Conservation (phyloP, 2,113 vertebrate genomes). For the Halichoerus grypus region DNA sequence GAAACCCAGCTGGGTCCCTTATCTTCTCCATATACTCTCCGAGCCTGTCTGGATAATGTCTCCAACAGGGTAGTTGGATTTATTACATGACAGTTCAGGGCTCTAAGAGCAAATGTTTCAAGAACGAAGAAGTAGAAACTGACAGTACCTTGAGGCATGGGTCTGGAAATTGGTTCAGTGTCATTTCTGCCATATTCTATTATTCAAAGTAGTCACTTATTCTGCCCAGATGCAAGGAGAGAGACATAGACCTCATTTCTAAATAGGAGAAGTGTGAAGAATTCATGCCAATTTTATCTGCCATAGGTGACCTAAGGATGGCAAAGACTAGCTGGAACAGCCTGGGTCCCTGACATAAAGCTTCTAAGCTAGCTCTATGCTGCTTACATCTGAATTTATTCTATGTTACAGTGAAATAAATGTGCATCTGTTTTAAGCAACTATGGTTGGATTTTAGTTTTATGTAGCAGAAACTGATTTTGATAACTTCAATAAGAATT, state of each 20-base stretch:
- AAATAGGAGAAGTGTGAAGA: neutral
- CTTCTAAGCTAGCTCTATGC: neutral
- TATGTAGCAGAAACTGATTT: neutral
- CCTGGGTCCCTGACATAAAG: neutral
- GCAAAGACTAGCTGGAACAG: neutral
- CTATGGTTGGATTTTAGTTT: neutral
- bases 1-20: neutral
- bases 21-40: neutral
- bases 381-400: conserved; percentile 1
- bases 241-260: neutral
- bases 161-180: neutral
- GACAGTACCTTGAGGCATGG: conserved; percentile 1
- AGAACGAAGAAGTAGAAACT: neutral
- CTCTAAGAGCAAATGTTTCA: neutral
- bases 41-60: neutral
- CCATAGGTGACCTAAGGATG: neutral
- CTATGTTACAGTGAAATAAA: neutral
- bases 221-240: neutral
- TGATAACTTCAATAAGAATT: neutral
- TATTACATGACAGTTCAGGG: neutral
- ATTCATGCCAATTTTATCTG: neutral
- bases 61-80: neutral
- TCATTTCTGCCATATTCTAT: neutral
- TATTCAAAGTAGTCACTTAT: neutral
- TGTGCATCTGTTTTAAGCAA: neutral